Evolutionary conservation across 2,888 invertebrate species (phyloP).

Genomic region (Muscina levida): DNA sequence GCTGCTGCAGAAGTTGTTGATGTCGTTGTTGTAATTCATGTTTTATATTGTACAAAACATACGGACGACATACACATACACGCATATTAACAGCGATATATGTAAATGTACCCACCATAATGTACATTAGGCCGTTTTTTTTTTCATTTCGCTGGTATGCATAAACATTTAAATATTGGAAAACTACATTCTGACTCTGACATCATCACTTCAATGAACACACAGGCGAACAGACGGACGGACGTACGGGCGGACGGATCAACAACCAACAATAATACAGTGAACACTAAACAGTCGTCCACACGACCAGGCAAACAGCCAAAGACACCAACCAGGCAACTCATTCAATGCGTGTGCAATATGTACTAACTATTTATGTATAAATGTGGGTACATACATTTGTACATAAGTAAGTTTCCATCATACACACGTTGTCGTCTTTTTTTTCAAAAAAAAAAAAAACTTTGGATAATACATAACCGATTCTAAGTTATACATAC

Average conservation of each 20-base stretch:
- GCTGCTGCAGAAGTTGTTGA: no score
- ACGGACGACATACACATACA: no score
- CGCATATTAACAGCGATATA: no score
- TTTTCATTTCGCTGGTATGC: constrained; percentile 42
- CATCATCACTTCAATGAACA: constrained; percentile 53
- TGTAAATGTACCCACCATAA: constrained; percentile 10
- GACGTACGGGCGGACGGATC: background rate
- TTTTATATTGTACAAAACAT: no score
- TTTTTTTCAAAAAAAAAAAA: background rate
- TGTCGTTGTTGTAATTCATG: background rate
- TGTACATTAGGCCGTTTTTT: constrained; percentile 22
- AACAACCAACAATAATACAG: background rate
- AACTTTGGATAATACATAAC: no score
- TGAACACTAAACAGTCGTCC: background rate
- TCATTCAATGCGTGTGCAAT: constrained; percentile 29
- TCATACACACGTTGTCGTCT: constrained; percentile 9
- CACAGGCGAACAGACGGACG: background rate
- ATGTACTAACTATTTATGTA: constrained; percentile 14
- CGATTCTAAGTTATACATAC: background rate
- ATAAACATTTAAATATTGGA: constrained; percentile 50
- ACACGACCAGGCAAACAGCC: background rate
- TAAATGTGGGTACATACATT: constrained; percentile 7
- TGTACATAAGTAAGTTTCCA: constrained; percentile 11
- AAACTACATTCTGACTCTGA: constrained; percentile 57
- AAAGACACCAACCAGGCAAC: constrained; percentile 12